Evolutionary conservation across 2,797 vertebrate species (phyloP), one percentile per base, ranked within the genome.

Genomic region (Crax fasciolata): DNA sequence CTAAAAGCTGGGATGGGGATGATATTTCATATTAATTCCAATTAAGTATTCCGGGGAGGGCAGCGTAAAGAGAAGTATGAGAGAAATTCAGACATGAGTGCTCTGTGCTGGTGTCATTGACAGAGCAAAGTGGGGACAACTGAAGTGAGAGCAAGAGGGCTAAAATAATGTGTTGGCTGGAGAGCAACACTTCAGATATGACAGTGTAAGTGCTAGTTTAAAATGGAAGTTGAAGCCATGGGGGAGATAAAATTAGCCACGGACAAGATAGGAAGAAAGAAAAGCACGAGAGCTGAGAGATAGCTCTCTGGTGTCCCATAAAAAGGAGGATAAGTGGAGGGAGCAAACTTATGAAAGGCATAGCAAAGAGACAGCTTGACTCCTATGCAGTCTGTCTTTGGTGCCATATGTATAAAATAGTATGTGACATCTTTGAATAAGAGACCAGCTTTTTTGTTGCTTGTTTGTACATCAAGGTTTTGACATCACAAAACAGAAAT

Each of bases 161-260:
- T 94, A 84, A 94, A 94, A 94, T 96, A 92, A 94, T 89, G 91
- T 88, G 80, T 94, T 89, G 87, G 73, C 92, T 92, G 83, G 92
- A 96, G 94, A 91, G 82, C 73, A 95, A 48, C 83, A 16, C 74
- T 95, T 94, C 80, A 93, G 87, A 70, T 93, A 58, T 84, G 85
- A 92, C 84, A 92, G 38, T 10, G 43, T 95, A 93, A 96, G 89
- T 96, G 89, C 87, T 88, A 43, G 55, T 28, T 92, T 91, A 48
- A 94, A 96, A 91, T 94, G 83, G 71, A 90, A 82, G 77, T 82
- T 84, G 91, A 96, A 96, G 93, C 95, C 92, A 91, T 90, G 83
- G 87, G 94, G 91, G 89, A 95, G 76, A 90, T 96, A 95, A 96
- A 96, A 96, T 95, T 96, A 96, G 83, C 94, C 66, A 62, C 35